Percentiles rank a stretch among this genome's conserved stretches.
These are phyloP conservation scores for Conopomorpha cramerella DNA, from an alignment of 1,140 invertebrate species.

Conservation along the genomic window DNA sequence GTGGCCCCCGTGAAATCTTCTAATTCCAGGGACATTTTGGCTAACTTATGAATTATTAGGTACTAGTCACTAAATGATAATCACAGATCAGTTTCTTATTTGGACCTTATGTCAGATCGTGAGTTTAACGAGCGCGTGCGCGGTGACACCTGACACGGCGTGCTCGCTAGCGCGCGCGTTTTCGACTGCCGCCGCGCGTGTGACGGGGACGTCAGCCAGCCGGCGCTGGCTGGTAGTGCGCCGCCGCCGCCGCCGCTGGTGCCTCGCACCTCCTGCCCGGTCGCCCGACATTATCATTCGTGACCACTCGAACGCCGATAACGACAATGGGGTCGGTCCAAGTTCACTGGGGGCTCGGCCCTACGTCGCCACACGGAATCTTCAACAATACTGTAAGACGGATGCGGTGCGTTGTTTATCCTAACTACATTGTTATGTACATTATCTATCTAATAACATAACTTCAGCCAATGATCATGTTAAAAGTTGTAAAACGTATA, in stretches of 20 bases:
- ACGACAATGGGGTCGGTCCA: constrained; percentile 15
- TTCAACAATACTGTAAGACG: no score
- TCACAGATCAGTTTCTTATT: constrained; percentile 41
- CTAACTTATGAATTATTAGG: constrained; percentile 23
- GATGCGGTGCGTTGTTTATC: no score
- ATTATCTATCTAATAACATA: no score
- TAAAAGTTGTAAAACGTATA: no score
- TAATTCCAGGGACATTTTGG: constrained; percentile 55
- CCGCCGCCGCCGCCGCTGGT: constrained; percentile 1
- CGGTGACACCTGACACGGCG: constrained; percentile 22
- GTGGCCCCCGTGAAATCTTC: constrained; percentile 44
- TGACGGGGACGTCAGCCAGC: no score
- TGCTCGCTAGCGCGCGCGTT: no score
- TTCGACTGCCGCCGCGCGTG: no score
- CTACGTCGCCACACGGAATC: constrained; percentile 12
- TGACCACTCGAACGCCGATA: constrained; percentile 22
- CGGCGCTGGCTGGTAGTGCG: no score
- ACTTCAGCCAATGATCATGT: no score
- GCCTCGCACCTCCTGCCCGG: constrained; percentile 7
- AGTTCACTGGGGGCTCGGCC: constrained; percentile 29
- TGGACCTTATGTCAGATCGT: constrained; percentile 46
- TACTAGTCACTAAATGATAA: no score
- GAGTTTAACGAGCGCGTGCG: constrained; percentile 23
- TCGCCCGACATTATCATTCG: no score
- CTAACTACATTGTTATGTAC: no score